phyloP scores from a whole-genome alignment of 2,797 vertebrate species.

The Parauchenoglanis punctatus region DNA sequence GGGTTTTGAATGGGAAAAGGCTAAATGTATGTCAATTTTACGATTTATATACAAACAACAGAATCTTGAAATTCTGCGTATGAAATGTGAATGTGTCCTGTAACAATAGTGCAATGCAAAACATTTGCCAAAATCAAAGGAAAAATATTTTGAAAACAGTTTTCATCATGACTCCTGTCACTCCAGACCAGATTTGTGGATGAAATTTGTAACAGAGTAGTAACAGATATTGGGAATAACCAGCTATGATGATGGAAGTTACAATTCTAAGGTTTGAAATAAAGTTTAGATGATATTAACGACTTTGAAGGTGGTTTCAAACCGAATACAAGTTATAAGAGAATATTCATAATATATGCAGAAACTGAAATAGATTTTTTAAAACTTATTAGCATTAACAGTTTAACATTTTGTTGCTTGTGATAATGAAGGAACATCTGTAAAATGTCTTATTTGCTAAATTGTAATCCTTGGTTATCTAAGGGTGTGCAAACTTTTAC shows the following conservation, averaged over 20 bases:
- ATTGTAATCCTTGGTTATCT: neutral
- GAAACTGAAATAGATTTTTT: neutral
- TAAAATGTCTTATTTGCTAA: neutral
- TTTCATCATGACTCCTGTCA: neutral
- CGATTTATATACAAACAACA: neutral
- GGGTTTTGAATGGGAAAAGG: neutral
- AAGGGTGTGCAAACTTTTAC: neutral
- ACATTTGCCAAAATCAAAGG: neutral
- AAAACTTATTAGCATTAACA: neutral
- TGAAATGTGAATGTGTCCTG: neutral
- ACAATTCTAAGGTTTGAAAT: neutral
- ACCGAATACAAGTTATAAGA: neutral
- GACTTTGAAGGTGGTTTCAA: neutral
- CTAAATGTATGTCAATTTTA: neutral
- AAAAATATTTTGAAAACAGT: neutral
- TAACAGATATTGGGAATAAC: neutral
- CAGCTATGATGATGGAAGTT: neutral
- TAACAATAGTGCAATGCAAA: neutral
- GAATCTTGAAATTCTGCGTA: neutral
- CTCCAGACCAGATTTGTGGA: neutral
- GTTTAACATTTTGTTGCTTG: neutral
- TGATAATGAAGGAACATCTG: neutral
- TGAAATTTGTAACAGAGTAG: neutral
- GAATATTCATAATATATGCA: neutral
- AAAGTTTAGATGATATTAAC: neutral